These are phyloP conservation scores for Agrotis ipsilon DNA, from an alignment of 2,888 invertebrate species.

Conservation along the genomic window DNA sequence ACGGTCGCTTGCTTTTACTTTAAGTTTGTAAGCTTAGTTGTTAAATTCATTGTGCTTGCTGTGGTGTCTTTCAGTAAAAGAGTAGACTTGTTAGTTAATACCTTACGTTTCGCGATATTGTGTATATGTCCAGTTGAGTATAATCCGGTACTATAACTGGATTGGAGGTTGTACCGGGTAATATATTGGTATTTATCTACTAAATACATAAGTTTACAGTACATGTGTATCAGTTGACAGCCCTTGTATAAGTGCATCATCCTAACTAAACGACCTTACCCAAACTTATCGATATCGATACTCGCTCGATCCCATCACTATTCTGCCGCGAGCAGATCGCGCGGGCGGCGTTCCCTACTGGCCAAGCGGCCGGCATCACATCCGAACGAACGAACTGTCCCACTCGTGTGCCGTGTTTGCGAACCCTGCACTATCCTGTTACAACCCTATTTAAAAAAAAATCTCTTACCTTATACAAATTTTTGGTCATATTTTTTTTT, in stretches of 20 bases:
- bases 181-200: too few relatives aligned
- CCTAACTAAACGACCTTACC: too few relatives aligned
- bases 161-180: too few relatives aligned
- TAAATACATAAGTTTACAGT: too few relatives aligned
- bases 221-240: too few relatives aligned
- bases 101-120: too few relatives aligned
- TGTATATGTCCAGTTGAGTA: too few relatives aligned
- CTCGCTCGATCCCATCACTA: slow-evolving; percentile 72
- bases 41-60: background rate
- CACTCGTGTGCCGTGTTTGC: slow-evolving; percentile 85
- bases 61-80: background rate
- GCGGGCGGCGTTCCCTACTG: slow-evolving; percentile 77
- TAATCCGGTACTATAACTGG: too few relatives aligned
- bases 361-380: slow-evolving; percentile 88
- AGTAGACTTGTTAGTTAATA: background rate
- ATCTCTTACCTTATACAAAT: slow-evolving; percentile 3
- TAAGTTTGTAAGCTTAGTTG: background rate
- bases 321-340: slow-evolving; percentile 71
- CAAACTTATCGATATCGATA: slow-evolving; percentile 68
- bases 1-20: background rate
- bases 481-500: slow-evolving; percentile 43
- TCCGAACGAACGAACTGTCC: slow-evolving; percentile 88
- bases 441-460: slow-evolving; percentile 61
- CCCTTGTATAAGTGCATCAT: too few relatives aligned
- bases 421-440: slow-evolving; percentile 76